A percentile compares a stretch with the other conserved stretches of the same genome.
Evolutionary conservation across 1,140 invertebrate species (phyloP).

Genomic region (Thaumatotibia leucotreta): DNA sequence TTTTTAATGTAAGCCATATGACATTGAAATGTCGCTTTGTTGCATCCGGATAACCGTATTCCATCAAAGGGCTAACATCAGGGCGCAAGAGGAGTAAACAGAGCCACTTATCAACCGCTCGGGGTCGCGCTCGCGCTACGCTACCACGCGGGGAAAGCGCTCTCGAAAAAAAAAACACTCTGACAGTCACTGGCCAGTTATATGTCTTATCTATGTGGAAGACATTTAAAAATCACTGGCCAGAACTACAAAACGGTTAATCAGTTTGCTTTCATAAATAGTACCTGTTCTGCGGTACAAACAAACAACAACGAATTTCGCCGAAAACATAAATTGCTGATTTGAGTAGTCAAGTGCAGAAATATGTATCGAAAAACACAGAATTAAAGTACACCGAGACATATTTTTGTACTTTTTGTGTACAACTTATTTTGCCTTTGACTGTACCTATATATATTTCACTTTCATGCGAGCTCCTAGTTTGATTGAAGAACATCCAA

Average conservation of each 20-base stretch:
- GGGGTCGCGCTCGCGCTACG: conserved; percentile 44
- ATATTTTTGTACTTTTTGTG: no score
- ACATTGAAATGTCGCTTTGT: no score
- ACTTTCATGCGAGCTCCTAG: background rate
- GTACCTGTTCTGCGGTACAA: no score
- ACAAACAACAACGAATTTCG: no score
- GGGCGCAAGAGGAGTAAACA: background rate
- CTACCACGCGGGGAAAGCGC: no score
- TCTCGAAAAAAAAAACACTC: background rate
- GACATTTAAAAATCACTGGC: background rate
- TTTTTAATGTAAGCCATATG: no score
- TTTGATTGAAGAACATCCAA: background rate
- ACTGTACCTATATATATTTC: background rate
- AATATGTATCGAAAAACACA: no score
- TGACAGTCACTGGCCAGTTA: background rate
- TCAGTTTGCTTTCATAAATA: no score
- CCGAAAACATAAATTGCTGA: background rate
- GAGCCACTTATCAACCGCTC: conserved; percentile 66
- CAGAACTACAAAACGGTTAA: no score
- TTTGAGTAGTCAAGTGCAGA: background rate
- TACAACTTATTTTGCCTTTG: no score
- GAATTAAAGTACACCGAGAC: no score
- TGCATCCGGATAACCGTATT: no score
- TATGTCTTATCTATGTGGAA: background rate
- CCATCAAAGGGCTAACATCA: background rate